These are phyloP conservation scores for Hyaena hyaena DNA, from an alignment of 2,113 vertebrate genomes.

Conservation along the genomic window DNA sequence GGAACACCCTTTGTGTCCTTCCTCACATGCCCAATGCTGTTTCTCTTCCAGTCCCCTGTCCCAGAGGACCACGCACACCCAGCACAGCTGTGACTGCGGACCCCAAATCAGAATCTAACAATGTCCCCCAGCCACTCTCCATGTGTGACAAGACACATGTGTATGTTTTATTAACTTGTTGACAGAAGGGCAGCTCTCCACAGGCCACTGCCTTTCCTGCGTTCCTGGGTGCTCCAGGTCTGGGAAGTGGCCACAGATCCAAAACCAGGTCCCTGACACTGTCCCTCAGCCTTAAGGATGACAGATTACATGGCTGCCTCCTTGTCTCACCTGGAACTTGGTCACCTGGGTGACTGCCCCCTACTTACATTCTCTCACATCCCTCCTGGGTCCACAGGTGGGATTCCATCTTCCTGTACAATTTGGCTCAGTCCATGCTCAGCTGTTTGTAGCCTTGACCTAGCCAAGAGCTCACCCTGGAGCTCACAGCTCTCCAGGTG, in stretches of 20 bases:
- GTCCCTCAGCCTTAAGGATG: too few relatives aligned
- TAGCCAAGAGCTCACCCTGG: not conserved
- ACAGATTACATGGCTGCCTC: not conserved
- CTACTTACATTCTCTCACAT: accelerated
- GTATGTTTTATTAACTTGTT: not conserved
- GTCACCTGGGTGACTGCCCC: too few relatives aligned
- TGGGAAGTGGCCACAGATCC: not conserved
- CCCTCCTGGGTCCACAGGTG: not conserved
- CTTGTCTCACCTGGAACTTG: not conserved
- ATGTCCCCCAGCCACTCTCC: not conserved
- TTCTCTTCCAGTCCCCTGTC: not conserved
- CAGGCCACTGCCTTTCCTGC: not conserved
- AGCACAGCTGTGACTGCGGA: not conserved
- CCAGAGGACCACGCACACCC: not conserved
- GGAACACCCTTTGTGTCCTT: not conserved
- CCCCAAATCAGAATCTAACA: not conserved
- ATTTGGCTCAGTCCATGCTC: not conserved
- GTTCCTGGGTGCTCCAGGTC: accelerated
- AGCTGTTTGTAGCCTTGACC: accelerated
- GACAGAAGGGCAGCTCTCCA: too few relatives aligned
- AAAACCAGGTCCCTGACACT: too few relatives aligned
- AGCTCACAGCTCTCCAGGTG: not conserved
- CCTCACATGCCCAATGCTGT: too few relatives aligned
- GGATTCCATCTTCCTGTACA: not conserved
- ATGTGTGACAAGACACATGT: accelerated